Conservation (phyloP, 1,140 invertebrate genomes). For the Hydropsyche tenuis region DNA sequence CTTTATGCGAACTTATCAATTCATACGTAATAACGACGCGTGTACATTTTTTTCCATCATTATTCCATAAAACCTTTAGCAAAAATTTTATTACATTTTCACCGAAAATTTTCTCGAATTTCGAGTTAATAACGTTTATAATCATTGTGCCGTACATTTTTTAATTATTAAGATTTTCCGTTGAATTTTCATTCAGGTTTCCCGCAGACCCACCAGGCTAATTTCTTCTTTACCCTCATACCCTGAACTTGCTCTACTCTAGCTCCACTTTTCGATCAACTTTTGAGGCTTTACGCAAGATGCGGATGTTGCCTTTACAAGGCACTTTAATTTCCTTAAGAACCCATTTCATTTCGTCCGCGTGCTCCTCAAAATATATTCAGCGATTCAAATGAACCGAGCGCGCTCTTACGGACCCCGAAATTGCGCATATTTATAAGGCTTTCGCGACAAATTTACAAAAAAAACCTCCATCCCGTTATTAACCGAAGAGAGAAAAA, state of each 20-base stretch:
- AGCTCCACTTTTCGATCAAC: conserved; percentile 23
- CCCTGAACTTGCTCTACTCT: no score
- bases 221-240: background rate
- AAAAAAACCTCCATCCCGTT: background rate
- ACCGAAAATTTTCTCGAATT: no score
- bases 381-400: conserved; percentile 25
- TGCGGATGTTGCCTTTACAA: conserved; percentile 20
- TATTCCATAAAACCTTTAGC: no score
- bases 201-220: background rate
- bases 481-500: no score
- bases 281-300: conserved; percentile 12
- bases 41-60: no score
- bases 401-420: background rate
- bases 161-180: no score
- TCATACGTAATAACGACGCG: no score
- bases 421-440: conserved; percentile 26
- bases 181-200: no score
- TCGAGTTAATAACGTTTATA: no score
- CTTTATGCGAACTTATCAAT: no score
- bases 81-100: no score
- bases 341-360: conserved; percentile 26
- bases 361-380: conserved; percentile 22
- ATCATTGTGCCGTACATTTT: no score
- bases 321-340: conserved; percentile 27
- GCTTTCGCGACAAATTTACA: conserved; percentile 17